These are phyloP conservation scores for Xenus cinereus DNA, from an alignment of 2,113 vertebrate species.

Conservation along the genomic window DNA sequence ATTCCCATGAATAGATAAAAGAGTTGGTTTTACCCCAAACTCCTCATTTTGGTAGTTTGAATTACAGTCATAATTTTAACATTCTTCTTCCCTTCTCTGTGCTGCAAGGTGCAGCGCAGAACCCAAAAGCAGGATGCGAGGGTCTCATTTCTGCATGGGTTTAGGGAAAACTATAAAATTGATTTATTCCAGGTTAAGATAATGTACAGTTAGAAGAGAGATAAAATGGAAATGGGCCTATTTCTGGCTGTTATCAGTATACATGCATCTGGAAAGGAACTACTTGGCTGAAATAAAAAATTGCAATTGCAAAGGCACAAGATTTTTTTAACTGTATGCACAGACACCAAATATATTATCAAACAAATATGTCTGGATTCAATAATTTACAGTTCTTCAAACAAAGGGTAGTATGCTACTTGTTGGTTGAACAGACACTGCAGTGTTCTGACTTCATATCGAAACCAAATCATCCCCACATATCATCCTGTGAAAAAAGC, in stretches of 20 bases:
- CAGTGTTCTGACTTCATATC: neutral
- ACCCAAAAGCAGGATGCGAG: accelerated
- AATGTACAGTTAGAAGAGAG: neutral
- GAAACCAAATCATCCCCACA: neutral
- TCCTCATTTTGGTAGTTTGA: neutral
- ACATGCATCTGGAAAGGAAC: neutral
- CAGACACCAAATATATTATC: neutral
- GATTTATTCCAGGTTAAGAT: neutral
- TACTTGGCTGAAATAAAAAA: neutral
- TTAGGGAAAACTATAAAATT: neutral
- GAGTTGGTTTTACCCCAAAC: accelerated
- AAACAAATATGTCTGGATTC: neutral
- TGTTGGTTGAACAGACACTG: neutral
- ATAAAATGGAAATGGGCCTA: neutral
- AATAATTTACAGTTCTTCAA: neutral
- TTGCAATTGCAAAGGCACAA: neutral
- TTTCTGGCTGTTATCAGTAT: neutral
- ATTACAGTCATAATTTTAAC: neutral
- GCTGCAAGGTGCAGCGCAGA: neutral
- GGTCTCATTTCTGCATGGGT: neutral
- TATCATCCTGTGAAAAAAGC: neutral
- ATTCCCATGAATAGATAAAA: neutral
- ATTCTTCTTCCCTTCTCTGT: neutral
- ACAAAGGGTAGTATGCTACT: neutral
- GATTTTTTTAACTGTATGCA: neutral